A percentile compares a stretch with the other conserved stretches of the same genome.
phyloP scores from a whole-genome alignment of 2,797 vertebrate genomes.

The Distichodus sexfasciatus region DNA sequence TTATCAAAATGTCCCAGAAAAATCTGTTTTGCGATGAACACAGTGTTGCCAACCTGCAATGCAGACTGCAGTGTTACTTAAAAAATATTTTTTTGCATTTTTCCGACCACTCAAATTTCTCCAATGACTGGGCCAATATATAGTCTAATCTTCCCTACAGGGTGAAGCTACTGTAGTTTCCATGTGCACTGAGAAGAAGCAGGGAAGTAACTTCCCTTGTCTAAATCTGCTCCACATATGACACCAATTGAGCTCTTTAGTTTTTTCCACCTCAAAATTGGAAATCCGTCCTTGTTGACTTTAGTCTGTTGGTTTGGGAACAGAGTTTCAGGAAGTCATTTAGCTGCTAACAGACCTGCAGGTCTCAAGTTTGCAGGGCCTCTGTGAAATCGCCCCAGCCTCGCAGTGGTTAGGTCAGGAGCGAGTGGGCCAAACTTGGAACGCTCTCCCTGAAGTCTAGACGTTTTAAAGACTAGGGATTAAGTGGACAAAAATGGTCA shows the following conservation, averaged over 20 bases:
- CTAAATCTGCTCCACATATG: conserved; percentile 22
- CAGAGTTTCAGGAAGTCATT: conserved; percentile 34
- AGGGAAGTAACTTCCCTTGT: conserved; percentile 1
- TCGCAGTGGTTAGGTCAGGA: conserved; percentile 8
- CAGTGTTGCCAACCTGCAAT: conserved; percentile 17
- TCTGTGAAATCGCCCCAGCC: conserved; percentile 34
- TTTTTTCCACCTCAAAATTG: conserved; percentile 18
- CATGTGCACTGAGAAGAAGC: background rate
- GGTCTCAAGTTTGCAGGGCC: conserved; percentile 27
- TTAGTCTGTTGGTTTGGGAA: conserved; percentile 26
- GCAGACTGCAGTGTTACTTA: too few relatives aligned
- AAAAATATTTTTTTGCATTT: too few relatives aligned
- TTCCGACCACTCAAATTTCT: too few relatives aligned
- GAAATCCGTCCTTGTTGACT: conserved; percentile 36
- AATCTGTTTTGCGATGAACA: conserved; percentile 6
- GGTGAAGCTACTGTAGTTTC: background rate
- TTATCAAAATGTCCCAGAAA: conserved; percentile 21
- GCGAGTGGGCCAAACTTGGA: conserved; percentile 10
- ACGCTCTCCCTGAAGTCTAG: conserved; percentile 30
- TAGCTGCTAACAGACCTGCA: conserved; percentile 26
- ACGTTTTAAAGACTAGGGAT: conserved; percentile 34
- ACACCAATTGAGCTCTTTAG: conserved; percentile 5
- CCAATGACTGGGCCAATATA: too few relatives aligned
- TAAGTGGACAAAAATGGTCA: conserved; percentile 15
- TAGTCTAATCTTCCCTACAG: too few relatives aligned